These are phyloP conservation scores for Pelagia noctiluca DNA, from an alignment of 30 jellyfish, hydroid and myxozoan genomes.

Conservation along the genomic window DNA sequence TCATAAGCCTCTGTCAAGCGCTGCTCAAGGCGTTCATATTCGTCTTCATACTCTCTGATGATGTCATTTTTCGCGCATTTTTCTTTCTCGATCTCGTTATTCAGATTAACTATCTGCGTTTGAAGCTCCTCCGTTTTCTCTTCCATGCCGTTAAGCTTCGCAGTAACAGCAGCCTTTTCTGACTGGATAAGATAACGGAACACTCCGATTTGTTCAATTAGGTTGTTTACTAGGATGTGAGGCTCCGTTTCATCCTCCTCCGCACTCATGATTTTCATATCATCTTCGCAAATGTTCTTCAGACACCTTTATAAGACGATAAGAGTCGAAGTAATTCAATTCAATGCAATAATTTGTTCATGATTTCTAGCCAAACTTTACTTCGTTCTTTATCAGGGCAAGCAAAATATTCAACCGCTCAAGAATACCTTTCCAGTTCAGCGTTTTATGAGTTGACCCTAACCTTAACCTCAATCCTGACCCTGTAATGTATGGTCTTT, in stretches of 20 bases:
- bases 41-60: constrained; percentile 65
- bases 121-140: constrained; percentile 51
- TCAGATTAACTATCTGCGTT: constrained; percentile 13
- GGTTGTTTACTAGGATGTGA: constrained; percentile 22
- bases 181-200: constrained; percentile 36
- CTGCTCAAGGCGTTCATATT: constrained; percentile 60
- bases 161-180: constrained; percentile 56
- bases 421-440: no score
- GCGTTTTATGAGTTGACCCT: no score
- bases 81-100: constrained; percentile 46
- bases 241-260: constrained; percentile 18
- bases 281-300: constrained; percentile 8
- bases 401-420: no score
- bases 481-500: no score
- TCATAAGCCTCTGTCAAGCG: constrained; percentile 75
- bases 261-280: background rate
- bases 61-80: constrained; percentile 47
- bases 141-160: constrained; percentile 56
- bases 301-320: background rate
- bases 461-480: no score
- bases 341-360: background rate
- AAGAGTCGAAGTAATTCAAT: background rate
- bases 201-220: constrained; percentile 31
- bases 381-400: no score
- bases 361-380: background rate